phyloP scores from a whole-genome alignment of 2,113 vertebrate species.

The Phyllostomus discolor region DNA sequence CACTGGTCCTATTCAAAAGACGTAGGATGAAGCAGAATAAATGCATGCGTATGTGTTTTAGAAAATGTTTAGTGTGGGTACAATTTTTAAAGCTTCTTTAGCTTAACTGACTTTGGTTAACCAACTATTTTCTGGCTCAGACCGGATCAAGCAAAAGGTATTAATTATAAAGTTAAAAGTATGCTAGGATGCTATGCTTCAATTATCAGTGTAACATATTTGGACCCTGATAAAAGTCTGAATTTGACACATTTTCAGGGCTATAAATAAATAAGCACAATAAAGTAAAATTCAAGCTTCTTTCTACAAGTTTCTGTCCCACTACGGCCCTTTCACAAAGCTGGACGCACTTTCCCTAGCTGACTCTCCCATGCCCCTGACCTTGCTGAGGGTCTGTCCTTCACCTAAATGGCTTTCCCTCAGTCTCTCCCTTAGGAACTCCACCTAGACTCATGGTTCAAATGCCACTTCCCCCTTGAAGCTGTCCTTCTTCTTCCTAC shows the following conservation, averaged over 20 bases:
- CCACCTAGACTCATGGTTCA: background rate
- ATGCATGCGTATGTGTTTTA: background rate
- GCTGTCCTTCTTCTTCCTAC: background rate
- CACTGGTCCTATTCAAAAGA: background rate
- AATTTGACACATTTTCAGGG: constrained; percentile 4
- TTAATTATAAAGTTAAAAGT: constrained; percentile 2
- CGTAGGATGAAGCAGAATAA: background rate
- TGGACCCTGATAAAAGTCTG: background rate
- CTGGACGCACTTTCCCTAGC: background rate
- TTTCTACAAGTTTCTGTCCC: background rate
- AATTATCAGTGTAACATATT: background rate
- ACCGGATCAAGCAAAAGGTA: background rate
- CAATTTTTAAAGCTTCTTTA: constrained; percentile 18
- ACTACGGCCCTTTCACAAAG: background rate
- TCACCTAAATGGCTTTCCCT: background rate
- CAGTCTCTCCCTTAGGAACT: background rate
- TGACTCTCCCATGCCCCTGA: background rate
- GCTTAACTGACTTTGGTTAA: background rate
- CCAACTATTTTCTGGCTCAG: background rate
- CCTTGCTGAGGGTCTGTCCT: background rate
- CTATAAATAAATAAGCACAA: background rate
- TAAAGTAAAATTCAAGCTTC: background rate
- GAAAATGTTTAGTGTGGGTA: background rate
- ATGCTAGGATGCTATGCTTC: background rate
- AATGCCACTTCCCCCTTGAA: background rate